Percentiles rank a stretch among this genome's conserved stretches.
These are phyloP conservation scores for Solenopsis invicta DNA, from an alignment of 1,140 invertebrate species.

Conservation along the genomic window DNA sequence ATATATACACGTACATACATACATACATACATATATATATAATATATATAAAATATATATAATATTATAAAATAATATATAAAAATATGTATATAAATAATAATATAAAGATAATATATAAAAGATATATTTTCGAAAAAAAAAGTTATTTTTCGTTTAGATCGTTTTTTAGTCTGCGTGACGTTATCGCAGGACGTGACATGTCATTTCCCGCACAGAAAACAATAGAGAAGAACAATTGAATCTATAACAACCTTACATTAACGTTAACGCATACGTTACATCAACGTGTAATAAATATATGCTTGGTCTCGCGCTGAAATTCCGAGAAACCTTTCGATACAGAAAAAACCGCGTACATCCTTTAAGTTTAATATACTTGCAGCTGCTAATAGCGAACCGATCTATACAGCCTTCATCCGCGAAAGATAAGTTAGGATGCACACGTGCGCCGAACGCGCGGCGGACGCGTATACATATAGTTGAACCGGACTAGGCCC, in stretches of 20 bases:
- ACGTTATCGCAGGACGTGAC: not conserved
- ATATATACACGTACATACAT: too few relatives aligned
- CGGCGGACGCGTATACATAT: constrained; percentile 34
- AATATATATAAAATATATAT: too few relatives aligned
- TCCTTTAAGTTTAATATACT: not conserved
- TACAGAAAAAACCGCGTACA: not conserved
- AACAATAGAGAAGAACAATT: not conserved
- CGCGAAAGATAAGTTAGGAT: constrained; percentile 18
- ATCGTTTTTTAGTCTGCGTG: not conserved
- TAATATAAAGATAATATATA: too few relatives aligned
- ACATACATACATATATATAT: too few relatives aligned
- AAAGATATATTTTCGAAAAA: not conserved
- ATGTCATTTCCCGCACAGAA: not conserved
- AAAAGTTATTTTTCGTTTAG: not conserved
- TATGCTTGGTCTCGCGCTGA: not conserved
- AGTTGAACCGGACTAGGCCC: constrained; percentile 62
- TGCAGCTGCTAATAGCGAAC: constrained; percentile 15
- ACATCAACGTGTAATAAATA: not conserved
- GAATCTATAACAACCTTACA: not conserved
- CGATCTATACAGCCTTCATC: not conserved
- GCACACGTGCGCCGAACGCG: not conserved
- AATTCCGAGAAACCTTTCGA: not conserved
- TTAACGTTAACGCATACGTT: not conserved
- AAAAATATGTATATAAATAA: too few relatives aligned
- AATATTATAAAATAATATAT: too few relatives aligned